Evolutionary conservation across 1,140 invertebrate genomes (phyloP), one percentile per base, ranked within the genome.

Genomic region (Penaeus japonicus): DNA sequence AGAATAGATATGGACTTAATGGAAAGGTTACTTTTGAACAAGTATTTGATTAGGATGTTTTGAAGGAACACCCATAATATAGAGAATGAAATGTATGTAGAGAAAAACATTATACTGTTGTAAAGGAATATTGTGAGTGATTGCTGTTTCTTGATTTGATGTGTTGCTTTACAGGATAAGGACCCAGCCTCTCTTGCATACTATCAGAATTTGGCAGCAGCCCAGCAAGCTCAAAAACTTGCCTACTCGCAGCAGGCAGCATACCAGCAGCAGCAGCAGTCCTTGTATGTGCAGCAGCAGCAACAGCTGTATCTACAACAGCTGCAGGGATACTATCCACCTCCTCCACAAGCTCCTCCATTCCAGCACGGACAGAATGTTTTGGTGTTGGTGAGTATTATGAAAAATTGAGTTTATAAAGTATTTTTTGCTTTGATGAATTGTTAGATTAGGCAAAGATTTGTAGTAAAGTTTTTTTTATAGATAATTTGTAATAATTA

Each of bases 151-250:
- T 47, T 47, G 47, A 47, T 7, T 7, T 47, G 47, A 15, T 47
- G 0, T 47, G 10, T 47, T 47, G 10, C 47, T 12, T 47, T 47
- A 15, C 47, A 47, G 47, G 47, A 47, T 47, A 47, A 47, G 47
- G 47, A 47, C 47, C 47, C 47, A 10, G 47, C 47, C 47, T 47
- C 47, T 7, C 47, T 47, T 47, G 47, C 47, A 47, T 85, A 73
- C 54, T 82, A 82, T 70, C 87, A 88, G 87, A 88, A 70, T 20
- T 70, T 88, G 39, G 87, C 87, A 57, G 87, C 87, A 32, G 80
- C 79, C 55, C 87, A 88, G 32, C 87, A 88, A 54, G 87, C 87
- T 57, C 87, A 88, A 65, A 88, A 88, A 54, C n/a, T 88, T 32
- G 87, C 87, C n/a, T 83, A 75, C 15, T 75, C 87, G 17, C 87